These are phyloP conservation scores for Tachysurus vachellii DNA, from an alignment of 2,113 vertebrate genomes.

Conservation along the genomic window DNA sequence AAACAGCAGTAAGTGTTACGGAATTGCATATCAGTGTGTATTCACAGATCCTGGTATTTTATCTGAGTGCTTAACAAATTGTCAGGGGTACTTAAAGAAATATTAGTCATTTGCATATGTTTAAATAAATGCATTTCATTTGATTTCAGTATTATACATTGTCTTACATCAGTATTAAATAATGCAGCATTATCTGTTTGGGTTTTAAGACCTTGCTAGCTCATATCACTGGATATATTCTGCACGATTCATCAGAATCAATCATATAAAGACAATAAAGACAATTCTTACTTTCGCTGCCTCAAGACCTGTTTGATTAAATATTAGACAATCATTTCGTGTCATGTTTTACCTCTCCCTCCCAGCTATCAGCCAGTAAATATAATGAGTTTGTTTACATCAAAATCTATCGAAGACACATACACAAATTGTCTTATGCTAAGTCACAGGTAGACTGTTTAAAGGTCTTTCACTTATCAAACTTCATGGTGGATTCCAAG, in stretches of 20 bases:
- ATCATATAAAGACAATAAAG: background rate
- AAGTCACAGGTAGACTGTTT: background rate
- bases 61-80: background rate
- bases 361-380: background rate
- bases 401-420: background rate
- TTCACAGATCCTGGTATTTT: background rate
- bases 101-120: background rate
- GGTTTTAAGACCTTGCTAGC: background rate
- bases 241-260: background rate
- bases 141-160: background rate
- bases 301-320: background rate
- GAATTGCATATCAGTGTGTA: background rate
- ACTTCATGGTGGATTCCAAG: background rate
- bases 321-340: background rate
- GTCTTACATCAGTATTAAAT: background rate
- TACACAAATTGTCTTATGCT: background rate
- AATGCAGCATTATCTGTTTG: background rate
- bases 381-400: background rate
- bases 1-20: background rate
- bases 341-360: background rate
- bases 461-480: background rate
- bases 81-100: too few species aligned
- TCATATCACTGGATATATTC: background rate
- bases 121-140: background rate
- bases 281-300: background rate